Evolutionary conservation across 2,113 vertebrate genomes (phyloP).

Genomic region (Dromas ardeola): DNA sequence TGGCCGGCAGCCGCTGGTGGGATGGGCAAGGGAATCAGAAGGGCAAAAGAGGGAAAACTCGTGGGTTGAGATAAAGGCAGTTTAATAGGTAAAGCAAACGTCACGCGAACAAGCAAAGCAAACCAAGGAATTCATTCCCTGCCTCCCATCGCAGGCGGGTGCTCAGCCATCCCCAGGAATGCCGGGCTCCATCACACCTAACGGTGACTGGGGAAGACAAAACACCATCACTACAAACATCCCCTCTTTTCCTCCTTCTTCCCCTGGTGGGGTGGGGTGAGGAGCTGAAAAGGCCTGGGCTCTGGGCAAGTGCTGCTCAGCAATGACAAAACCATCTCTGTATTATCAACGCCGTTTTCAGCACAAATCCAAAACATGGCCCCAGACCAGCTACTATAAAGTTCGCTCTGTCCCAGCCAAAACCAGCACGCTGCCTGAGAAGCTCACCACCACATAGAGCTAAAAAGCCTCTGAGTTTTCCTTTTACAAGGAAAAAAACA

Average conservation of each 20-base stretch:
- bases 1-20: rapidly evolving
- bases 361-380: background rate
- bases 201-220: background rate
- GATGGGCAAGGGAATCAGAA: rapidly evolving
- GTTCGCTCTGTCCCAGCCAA: background rate
- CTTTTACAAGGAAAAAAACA: background rate
- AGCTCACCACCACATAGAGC: background rate
- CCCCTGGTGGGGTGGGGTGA: background rate
- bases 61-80: background rate
- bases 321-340: rapidly evolving
- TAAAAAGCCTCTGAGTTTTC: background rate
- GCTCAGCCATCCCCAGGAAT: background rate
- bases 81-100: background rate
- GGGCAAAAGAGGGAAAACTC: background rate
- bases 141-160: background rate
- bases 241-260: background rate
- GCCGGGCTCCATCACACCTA: rapidly evolving
- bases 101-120: rapidly evolving
- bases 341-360: background rate
- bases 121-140: background rate
- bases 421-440: background rate
- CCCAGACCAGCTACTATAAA: background rate
- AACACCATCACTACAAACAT: rapidly evolving
- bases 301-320: background rate
- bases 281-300: background rate